Conservation (phyloP, 2,113 vertebrate genomes). For the Psammodynastes pulverulentus region DNA sequence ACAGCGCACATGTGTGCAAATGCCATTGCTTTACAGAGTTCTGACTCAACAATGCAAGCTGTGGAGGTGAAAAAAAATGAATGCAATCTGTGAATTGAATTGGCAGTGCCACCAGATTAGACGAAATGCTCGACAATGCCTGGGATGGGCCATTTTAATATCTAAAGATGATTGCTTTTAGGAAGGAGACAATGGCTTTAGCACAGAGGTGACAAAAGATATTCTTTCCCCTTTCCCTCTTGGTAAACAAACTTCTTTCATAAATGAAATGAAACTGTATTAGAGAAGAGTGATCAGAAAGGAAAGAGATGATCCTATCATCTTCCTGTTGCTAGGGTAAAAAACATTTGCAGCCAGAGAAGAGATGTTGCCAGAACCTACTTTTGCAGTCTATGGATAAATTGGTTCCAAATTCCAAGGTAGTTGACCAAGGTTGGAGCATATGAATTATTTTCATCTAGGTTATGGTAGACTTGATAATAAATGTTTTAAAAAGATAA, state of each 20-base stretch:
- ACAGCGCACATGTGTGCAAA: constrained; percentile 53
- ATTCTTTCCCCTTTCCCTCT: constrained; percentile 65
- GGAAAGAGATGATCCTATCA: constrained; percentile 25
- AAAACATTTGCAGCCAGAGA: constrained; percentile 15
- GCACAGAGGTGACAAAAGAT: constrained; percentile 66
- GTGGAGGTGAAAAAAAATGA: constrained; percentile 57
- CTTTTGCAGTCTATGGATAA: constrained; percentile 23
- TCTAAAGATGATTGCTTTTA: constrained; percentile 71
- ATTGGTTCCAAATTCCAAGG: constrained; percentile 13
- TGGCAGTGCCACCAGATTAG: constrained; percentile 62
- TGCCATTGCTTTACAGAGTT: constrained; percentile 69
- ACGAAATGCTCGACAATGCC: constrained; percentile 56
- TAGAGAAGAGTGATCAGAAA: constrained; percentile 52
- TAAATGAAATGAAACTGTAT: constrained; percentile 65
- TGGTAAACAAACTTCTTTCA: constrained; percentile 68
- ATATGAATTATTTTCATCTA: rapidly evolving
- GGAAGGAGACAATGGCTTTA: constrained; percentile 64
- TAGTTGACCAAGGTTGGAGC: constrained; percentile 4
- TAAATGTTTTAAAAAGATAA: background rate
- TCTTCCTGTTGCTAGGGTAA: constrained; percentile 41
- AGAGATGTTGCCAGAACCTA: constrained; percentile 27
- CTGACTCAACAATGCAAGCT: constrained; percentile 63
- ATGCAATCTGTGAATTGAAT: constrained; percentile 63
- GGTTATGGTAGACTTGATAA: background rate
- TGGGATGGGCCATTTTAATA: constrained; percentile 56